A percentile compares a stretch with the other conserved stretches of the same genome.
phyloP scores from a whole-genome alignment of 1,140 invertebrate species.

The Drosophila jambulina region DNA sequence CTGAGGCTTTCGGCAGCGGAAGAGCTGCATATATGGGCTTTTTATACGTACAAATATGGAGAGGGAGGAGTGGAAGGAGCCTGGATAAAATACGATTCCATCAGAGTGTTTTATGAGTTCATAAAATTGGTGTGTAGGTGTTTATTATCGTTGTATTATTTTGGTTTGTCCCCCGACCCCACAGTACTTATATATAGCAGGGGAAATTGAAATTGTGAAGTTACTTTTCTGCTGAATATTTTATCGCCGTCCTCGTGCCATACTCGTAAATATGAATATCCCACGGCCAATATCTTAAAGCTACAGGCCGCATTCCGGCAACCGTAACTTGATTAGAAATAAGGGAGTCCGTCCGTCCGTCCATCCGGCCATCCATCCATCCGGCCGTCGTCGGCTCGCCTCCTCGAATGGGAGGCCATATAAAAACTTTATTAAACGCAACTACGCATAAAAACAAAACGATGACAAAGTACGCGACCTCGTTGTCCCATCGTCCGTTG shows the following conservation, averaged over 20 bases:
- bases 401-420: slow-evolving; percentile 33
- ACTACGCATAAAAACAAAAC: slow-evolving; percentile 81
- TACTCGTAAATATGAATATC: slow-evolving; percentile 75
- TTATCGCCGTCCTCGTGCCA: slow-evolving; percentile 52
- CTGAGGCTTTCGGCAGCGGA: slow-evolving; percentile 7
- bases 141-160: slow-evolving; percentile 66
- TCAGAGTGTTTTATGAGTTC: slow-evolving; percentile 79
- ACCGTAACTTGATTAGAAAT: slow-evolving; percentile 78
- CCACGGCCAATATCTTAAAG: slow-evolving; percentile 65
- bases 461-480: slow-evolving; percentile 79
- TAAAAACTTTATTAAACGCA: slow-evolving; percentile 83
- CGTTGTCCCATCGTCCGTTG: slow-evolving; percentile 47
- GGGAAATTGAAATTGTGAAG: slow-evolving; percentile 81
- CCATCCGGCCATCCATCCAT: neutral
- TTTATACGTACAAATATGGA: slow-evolving; percentile 19
- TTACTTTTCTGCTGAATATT: slow-evolving; percentile 74
- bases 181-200: slow-evolving; percentile 27
- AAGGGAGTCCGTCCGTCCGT: slow-evolving; percentile 3
- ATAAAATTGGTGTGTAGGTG: slow-evolving; percentile 76
- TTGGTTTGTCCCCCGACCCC: slow-evolving; percentile 25
- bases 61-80: neutral
- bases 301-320: slow-evolving; percentile 49
- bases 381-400: neutral
- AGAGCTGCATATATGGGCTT: slow-evolving; percentile 53
- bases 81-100: slow-evolving; percentile 65